phyloP scores from a whole-genome alignment of 2,113 vertebrate species.

The Myotis lucifugus region DNA sequence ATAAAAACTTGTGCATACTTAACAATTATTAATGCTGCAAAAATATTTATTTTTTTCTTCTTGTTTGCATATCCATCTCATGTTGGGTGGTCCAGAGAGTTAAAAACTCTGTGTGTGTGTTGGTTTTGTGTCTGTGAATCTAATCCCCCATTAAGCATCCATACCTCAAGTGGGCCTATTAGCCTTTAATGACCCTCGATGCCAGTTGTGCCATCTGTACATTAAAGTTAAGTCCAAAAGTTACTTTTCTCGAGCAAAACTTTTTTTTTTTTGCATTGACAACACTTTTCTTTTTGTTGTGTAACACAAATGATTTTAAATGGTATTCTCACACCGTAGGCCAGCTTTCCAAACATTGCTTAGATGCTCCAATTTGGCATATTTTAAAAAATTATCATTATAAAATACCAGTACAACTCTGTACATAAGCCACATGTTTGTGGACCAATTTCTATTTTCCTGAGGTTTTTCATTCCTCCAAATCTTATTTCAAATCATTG shows the following conservation, averaged over 20 bases:
- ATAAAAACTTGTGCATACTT: conserved; percentile 54
- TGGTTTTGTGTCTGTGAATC: conserved; percentile 50
- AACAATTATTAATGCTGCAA: conserved; percentile 32
- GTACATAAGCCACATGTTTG: background rate
- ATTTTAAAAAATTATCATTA: conserved; percentile 28
- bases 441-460: background rate
- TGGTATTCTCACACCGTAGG: conserved; percentile 30
- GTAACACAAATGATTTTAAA: conserved; percentile 3
- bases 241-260: conserved; percentile 45
- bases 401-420: background rate
- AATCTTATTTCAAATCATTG: background rate
- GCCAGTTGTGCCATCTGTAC: conserved; percentile 12
- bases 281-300: background rate
- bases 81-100: background rate
- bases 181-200: conserved; percentile 24
- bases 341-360: background rate
- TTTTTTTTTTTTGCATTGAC: background rate
- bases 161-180: conserved; percentile 50
- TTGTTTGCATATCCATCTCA: conserved; percentile 65
- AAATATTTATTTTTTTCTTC: background rate
- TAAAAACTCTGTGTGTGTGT: background rate
- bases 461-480: background rate
- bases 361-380: conserved; percentile 2
- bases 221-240: conserved; percentile 41
- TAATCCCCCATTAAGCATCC: conserved; percentile 56